Base-by-base conservation (phyloP, 2,797 vertebrate genomes). In the Eidolon dupreanum region DNA sequence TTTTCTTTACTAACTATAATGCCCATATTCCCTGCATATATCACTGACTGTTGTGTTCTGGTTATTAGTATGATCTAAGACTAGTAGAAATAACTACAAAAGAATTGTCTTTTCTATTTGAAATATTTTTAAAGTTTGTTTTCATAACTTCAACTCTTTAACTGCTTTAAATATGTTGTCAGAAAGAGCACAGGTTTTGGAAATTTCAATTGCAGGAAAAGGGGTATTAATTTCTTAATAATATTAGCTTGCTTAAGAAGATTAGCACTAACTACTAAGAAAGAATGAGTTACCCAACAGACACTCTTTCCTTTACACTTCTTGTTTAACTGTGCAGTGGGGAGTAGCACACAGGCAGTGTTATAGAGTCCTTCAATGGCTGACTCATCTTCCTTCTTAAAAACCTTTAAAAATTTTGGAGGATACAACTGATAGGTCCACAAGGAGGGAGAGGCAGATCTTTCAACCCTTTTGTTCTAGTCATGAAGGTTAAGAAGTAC, bases 161-260 rank as follows among this genome's bases (percentile, higher is more conserved):
- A 70, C 59, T 93, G 13, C 41, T 66, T 65, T 66, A 53, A 65
- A 53, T 82, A 22, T n/a, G 0, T 66, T 84, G 17, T 78, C 41
- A 46, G 24, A 82, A 73, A 87, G 8, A 89, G n/a, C 43, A 61
- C 0, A 43, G 74, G 16, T 17, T 73, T 90, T 90, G 70, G 28
- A 6, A 71, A 59, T 66, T 65, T 49, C n/a, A 59, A 36, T 24
- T 73, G 7, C 9, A 74, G 51, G 26, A 31, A 28, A 90, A 57
- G 83, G 51, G 1, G 51, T 74, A 83, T 77, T 92, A 86, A 94
- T 71, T 57, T 78, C 22, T 66, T 90, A 83, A 86, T 73, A 70
- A 31, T 57, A 66, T 33, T 38, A 22, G 7, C 70, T 90, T 94
- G 16, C 1, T 51, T 88, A 51, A 38, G 93, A 94, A 49, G 13